Evolutionary conservation across 2,797 vertebrate genomes (phyloP), one percentile per base, ranked within the genome.

Genomic region (Rhinichthys osculus): DNA sequence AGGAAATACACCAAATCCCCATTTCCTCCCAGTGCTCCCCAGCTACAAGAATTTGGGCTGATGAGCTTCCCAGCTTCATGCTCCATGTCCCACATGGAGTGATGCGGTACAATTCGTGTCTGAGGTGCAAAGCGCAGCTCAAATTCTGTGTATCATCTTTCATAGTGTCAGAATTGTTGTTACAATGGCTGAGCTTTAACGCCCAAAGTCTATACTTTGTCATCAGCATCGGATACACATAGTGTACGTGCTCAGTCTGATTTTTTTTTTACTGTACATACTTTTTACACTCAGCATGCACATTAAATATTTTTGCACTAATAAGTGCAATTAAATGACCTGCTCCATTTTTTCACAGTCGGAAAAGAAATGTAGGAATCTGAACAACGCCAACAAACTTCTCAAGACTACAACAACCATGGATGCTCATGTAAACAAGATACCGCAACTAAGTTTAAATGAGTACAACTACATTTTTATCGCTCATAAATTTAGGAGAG

Each of bases 61-160:
- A 88, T 88, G 87, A 88, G 81, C 85, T 89, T 88, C 79, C 87
- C 89, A 90, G 83, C 85, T 88, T 67, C 78, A 83, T 47, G 64
- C 16, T 81, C 71, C 57, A 4, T 52, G 67, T 90, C 85, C 76
- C 74, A 59, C 78, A 89, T 57, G 44, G 66, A 69, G 54, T 52
- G 69, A 84, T 89, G 66, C 33, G 11, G 44, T 42, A 67, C 54
- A 76, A 21, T 35, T 50, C 21, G 19, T 70, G 40, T 82, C 54
- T 64, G 67, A 81, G 69, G 30, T 42, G 42, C 66, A 40, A 74
- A 73, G 21, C 7, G 0, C 47, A 70, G 50, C 17, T 59, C 8
- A 0, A 35, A 64, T 62, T 62, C 17, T 78, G 19, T 78, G 62
- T 11, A 64, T 79, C 16, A 2, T 42, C 23, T 78, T 62, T 62